A percentile compares a stretch with the other conserved stretches of the same genome.
phyloP scores from a whole-genome alignment of 2,113 vertebrate species.

The Pterophyllum scalare region DNA sequence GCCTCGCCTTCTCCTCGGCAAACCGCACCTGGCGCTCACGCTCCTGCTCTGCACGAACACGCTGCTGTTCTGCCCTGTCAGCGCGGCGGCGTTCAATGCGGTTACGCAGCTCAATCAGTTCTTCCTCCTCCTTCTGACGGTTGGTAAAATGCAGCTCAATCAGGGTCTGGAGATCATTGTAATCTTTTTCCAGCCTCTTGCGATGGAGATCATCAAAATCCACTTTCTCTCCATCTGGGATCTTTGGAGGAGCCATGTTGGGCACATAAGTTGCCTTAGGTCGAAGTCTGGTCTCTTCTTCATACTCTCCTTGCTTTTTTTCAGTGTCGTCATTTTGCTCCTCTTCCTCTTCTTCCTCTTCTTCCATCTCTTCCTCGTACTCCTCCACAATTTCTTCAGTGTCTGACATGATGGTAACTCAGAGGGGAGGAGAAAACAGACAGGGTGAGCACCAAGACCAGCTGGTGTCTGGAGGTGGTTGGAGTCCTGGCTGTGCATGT shows the following conservation, averaged over 20 bases:
- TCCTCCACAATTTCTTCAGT: slow-evolving; percentile 74
- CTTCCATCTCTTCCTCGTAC: slow-evolving; percentile 56
- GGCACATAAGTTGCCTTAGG: slow-evolving; percentile 87
- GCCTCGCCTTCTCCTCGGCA: slow-evolving; percentile 88
- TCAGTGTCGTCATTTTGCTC: slow-evolving; percentile 40
- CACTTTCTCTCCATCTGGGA: slow-evolving; percentile 94
- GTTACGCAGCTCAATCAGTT: slow-evolving; percentile 88
- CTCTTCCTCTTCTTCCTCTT: slow-evolving; percentile 21
- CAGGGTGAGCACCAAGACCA: slow-evolving; percentile 26
- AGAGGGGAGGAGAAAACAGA: slow-evolving; percentile 14
- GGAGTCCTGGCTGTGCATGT: not conserved
- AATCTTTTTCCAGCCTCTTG: slow-evolving; percentile 95
- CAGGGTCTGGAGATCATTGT: slow-evolving; percentile 91
- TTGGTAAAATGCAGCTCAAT: slow-evolving; percentile 93
- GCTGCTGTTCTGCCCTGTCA: slow-evolving; percentile 92
- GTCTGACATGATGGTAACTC: slow-evolving; percentile 77
- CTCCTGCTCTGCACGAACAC: slow-evolving; percentile 88
- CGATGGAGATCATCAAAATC: slow-evolving; percentile 98
- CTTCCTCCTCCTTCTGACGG: slow-evolving; percentile 97
- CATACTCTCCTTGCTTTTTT: slow-evolving; percentile 38
- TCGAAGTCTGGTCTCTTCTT: slow-evolving; percentile 80
- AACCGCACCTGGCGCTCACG: slow-evolving; percentile 88
- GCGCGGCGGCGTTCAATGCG: slow-evolving; percentile 91
- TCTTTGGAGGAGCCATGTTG: slow-evolving; percentile 91
- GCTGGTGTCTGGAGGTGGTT: slow-evolving; percentile 44